Conservation (phyloP, 2,888 invertebrate genomes). For the Phyllotreta cruciferae region DNA sequence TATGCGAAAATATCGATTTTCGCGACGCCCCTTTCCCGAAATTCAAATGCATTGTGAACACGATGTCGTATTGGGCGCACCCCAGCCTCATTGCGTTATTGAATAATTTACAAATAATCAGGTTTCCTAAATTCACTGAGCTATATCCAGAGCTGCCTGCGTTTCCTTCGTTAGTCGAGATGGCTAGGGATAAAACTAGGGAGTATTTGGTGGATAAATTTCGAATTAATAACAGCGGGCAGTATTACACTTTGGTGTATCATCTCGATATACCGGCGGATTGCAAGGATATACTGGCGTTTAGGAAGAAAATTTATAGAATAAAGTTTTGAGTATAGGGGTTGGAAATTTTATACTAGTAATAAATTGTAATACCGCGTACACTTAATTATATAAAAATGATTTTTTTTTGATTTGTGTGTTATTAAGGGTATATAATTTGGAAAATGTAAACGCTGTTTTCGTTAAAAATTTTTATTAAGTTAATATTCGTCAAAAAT, state of each 20-base stretch:
- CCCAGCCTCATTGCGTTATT: background rate
- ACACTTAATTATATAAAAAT: no score
- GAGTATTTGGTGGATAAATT: conserved; percentile 6
- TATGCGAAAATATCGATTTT: background rate
- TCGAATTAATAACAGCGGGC: background rate
- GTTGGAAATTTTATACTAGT: no score
- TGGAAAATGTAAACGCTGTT: background rate
- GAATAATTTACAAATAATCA: background rate
- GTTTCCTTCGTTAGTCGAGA: conserved; percentile 5
- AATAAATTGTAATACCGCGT: no score
- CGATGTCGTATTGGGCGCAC: conserved; percentile 8
- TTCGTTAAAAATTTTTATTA: conserved; percentile 12
- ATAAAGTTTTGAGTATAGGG: background rate
- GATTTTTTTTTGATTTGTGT: no score
- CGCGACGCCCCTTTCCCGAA: background rate
- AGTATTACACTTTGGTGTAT: conserved; percentile 12
- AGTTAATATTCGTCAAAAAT: conserved; percentile 15
- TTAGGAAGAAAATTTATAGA: background rate
- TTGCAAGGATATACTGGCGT: conserved; percentile 4
- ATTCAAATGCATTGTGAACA: background rate
- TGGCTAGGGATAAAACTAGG: conserved; percentile 9
- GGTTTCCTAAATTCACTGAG: background rate
- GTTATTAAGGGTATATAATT: background rate
- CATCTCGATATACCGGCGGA: background rate
- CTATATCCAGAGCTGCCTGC: background rate